These are phyloP conservation scores for Rhinichthys osculus DNA, from an alignment of 2,797 vertebrate species.

Conservation along the genomic window DNA sequence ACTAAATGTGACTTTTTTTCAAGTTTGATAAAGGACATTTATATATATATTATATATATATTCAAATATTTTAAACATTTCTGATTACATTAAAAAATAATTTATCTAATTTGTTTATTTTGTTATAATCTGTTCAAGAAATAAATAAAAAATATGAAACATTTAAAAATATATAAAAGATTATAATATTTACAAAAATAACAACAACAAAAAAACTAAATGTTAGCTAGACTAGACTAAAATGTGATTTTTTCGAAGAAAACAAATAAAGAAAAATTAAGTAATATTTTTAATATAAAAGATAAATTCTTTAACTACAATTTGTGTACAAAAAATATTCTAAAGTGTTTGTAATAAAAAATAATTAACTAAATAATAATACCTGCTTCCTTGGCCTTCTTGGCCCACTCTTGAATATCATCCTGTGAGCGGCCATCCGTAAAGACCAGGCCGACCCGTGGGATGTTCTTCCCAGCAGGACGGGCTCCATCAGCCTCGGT, in stretches of 20 bases:
- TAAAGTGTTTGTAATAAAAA: no score
- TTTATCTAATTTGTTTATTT: background rate
- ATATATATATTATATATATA: no score
- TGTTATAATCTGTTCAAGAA: background rate
- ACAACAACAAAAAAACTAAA: no score
- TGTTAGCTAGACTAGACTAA: no score
- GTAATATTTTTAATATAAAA: no score
- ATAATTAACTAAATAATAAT: background rate
- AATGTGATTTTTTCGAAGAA: no score
- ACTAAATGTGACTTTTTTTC: background rate
- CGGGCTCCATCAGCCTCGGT: conserved; percentile 90
- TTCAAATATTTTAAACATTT: background rate
- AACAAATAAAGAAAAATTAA: no score
- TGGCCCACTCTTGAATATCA: conserved; percentile 92
- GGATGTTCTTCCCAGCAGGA: conserved; percentile 80
- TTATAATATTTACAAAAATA: background rate
- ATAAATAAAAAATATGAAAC: background rate
- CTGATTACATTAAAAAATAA: background rate
- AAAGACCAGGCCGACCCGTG: conserved; percentile 91
- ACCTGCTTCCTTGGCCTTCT: conserved; percentile 92
- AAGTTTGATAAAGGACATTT: no score
- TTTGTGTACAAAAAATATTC: no score
- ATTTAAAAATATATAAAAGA: background rate
- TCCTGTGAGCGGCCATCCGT: conserved; percentile 97
- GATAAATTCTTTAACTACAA: no score